These are phyloP conservation scores for Catalaphyllia jardinei DNA, from an alignment of 64 coral and sea anemone genomes.

Conservation along the genomic window DNA sequence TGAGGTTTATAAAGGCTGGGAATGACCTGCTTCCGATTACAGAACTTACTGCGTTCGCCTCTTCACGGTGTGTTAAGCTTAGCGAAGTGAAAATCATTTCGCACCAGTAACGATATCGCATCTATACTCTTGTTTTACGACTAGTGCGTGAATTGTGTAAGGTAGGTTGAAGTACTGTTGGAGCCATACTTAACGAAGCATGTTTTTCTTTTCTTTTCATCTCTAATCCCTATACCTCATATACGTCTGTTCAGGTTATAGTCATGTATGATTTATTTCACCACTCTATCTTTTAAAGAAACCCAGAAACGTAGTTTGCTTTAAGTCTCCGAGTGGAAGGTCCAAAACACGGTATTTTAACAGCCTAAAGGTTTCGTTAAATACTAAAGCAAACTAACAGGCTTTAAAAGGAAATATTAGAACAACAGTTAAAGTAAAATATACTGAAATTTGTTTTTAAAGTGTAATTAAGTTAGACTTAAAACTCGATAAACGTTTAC, in stretches of 20 bases:
- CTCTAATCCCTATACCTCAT: neutral
- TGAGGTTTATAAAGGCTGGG: constrained; percentile 23
- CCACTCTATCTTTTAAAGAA: constrained; percentile 12
- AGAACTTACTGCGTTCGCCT: neutral
- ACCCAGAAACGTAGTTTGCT: neutral
- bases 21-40: neutral
- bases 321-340: neutral
- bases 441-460: too few relatives aligned
- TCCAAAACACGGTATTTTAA: neutral
- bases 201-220: neutral
- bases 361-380: constrained; percentile 1
- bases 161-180: neutral
- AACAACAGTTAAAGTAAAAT: neutral
- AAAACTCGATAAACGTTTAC: neutral
- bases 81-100: neutral
- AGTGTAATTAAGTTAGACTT: neutral
- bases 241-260: neutral
- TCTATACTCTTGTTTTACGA: neutral
- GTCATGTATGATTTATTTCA: neutral
- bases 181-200: neutral
- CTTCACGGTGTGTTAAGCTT: constrained; percentile 21
- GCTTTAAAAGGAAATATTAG: neutral
- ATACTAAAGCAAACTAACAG: neutral
- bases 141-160: neutral
- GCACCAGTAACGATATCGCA: neutral